These are phyloP conservation scores for Schlechtendalia chinensis DNA, from an alignment of 1,140 invertebrate genomes.

Conservation along the genomic window DNA sequence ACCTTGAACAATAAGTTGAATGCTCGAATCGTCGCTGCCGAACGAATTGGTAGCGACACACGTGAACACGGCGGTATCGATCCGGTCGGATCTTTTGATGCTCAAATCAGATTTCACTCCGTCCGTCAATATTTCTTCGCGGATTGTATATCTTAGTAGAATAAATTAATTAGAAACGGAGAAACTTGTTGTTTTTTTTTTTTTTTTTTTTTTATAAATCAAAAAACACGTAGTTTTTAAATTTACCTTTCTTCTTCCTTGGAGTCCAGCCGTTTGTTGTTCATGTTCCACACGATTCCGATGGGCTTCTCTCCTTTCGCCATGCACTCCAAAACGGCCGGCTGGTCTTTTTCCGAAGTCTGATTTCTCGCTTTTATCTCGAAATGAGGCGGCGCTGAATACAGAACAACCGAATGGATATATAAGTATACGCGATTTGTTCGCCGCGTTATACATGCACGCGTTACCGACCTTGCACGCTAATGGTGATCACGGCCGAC, in stretches of 20 bases:
- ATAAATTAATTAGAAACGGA: neutral
- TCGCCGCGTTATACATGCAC: neutral
- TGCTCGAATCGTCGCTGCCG: slow-evolving; percentile 91
- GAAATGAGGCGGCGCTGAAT: slow-evolving; percentile 86
- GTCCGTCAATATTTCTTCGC: slow-evolving; percentile 82
- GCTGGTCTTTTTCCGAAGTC: slow-evolving; percentile 83
- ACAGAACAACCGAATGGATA: slow-evolving; percentile 21
- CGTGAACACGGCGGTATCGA: slow-evolving; percentile 89
- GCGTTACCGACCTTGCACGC: slow-evolving; percentile 74
- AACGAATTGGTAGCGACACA: slow-evolving; percentile 93
- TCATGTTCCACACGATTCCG: slow-evolving; percentile 93
- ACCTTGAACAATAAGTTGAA: slow-evolving; percentile 94
- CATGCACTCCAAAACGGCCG: slow-evolving; percentile 88
- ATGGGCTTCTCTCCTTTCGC: slow-evolving; percentile 96
- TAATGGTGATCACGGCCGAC: slow-evolving; percentile 87
- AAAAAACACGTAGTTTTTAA: neutral
- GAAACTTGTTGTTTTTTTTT: no score
- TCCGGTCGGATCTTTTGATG: slow-evolving; percentile 82
- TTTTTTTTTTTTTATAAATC: neutral
- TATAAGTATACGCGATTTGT: neutral
- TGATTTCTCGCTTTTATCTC: slow-evolving; percentile 88
- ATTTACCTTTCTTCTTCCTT: slow-evolving; percentile 69
- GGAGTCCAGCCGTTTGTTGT: slow-evolving; percentile 84
- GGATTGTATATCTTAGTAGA: slow-evolving; percentile 77
- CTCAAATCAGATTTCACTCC: slow-evolving; percentile 85